Percentiles rank a stretch among this genome's conserved stretches.
Conservation (phyloP, 1,140 invertebrate species). For the Papilio dardanus region DNA sequence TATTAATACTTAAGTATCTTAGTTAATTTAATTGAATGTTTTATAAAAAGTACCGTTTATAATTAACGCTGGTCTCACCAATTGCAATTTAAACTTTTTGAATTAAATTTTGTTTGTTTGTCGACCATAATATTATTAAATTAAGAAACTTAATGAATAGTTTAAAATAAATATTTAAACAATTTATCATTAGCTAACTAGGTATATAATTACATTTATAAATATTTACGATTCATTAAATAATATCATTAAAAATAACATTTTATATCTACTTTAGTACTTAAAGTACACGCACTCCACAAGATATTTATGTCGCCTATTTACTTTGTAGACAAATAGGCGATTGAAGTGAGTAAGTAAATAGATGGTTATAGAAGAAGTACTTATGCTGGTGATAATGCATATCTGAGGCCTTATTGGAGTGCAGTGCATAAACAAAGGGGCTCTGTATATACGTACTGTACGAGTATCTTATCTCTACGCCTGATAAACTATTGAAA, state of each 20-base stretch:
- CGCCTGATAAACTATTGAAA: conserved; percentile 27
- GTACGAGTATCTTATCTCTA: conserved; percentile 66
- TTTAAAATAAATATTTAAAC: conserved; percentile 13
- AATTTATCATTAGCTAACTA: background rate
- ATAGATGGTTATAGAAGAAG: conserved; percentile 50
- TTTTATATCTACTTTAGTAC: background rate
- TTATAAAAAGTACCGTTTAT: background rate
- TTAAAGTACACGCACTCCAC: background rate
- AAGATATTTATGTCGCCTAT: conserved; percentile 22
- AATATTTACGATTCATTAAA: conserved; percentile 33
- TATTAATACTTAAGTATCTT: background rate
- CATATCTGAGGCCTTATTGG: conserved; percentile 65
- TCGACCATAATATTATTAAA: background rate
- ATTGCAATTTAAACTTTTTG: too few species aligned
- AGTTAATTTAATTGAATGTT: background rate
- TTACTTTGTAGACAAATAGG: conserved; percentile 35
- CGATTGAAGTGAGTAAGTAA: conserved; percentile 49
- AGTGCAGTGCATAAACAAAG: conserved; percentile 70
- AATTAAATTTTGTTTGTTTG: background rate
- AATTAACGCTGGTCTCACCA: background rate
- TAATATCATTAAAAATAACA: conserved; percentile 5
- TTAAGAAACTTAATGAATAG: background rate
- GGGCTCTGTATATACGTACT: conserved; percentile 48
- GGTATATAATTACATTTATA: conserved; percentile 4
- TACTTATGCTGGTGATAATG: conserved; percentile 60